phyloP scores from a whole-genome alignment of 2,113 vertebrate genomes.

The Cyprinodon variegatus region DNA sequence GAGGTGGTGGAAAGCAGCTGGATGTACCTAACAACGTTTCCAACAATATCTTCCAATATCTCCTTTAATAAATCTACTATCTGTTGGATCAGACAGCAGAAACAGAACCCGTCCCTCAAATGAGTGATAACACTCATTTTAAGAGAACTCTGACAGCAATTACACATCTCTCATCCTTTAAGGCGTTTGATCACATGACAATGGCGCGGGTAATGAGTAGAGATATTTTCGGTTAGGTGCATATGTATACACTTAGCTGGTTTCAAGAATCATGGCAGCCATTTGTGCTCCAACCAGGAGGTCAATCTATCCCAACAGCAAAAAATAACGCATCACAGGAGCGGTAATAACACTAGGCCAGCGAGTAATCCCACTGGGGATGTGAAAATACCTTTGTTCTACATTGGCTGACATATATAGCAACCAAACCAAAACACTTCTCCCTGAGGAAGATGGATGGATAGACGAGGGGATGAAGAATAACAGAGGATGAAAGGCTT shows the following conservation, averaged over 20 bases:
- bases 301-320: slow-evolving; percentile 60
- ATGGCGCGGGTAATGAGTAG: slow-evolving; percentile 52
- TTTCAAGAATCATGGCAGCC: slow-evolving; percentile 40
- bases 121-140: slow-evolving; percentile 45
- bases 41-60: slow-evolving; percentile 49
- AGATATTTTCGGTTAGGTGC: slow-evolving; percentile 26
- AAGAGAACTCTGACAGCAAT: slow-evolving; percentile 56
- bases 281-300: slow-evolving; percentile 49
- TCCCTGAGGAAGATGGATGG: slow-evolving; percentile 68
- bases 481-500: slow-evolving; percentile 66
- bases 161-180: slow-evolving; percentile 46
- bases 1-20: slow-evolving; percentile 70
- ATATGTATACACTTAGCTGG: slow-evolving; percentile 8
- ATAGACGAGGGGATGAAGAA: slow-evolving; percentile 66
- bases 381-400: slow-evolving; percentile 67
- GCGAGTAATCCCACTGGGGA: slow-evolving; percentile 67
- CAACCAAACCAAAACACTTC: slow-evolving; percentile 68
- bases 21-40: slow-evolving; percentile 66
- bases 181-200: slow-evolving; percentile 58
- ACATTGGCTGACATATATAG: slow-evolving; percentile 68
- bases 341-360: slow-evolving; percentile 63
- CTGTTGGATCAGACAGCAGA: slow-evolving; percentile 37
- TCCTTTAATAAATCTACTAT: slow-evolving; percentile 43
- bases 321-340: slow-evolving; percentile 63
- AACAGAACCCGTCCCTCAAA: slow-evolving; percentile 44